Evolutionary conservation across 2,113 vertebrate species (phyloP).

Genomic region (Platysternon megacephalum): DNA sequence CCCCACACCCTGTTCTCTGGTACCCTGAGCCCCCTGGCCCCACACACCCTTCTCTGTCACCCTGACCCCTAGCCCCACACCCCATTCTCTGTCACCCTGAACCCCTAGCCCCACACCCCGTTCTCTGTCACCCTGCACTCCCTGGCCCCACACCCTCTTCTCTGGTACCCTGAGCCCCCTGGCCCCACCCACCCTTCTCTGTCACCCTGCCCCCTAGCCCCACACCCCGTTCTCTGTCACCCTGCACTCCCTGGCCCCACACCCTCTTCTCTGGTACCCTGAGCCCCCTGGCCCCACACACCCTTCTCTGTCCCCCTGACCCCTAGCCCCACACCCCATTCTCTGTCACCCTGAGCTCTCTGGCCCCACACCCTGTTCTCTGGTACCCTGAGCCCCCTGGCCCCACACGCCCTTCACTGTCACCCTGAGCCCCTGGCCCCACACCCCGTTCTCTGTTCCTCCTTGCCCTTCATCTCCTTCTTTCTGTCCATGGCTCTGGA

Average conservation of each 20-base stretch:
- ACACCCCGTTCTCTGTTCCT: background rate
- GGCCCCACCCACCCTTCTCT: too few species aligned
- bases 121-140: background rate
- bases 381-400: accelerated
- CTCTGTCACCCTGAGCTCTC: too few species aligned
- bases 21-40: background rate
- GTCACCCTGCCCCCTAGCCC: accelerated
- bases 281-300: background rate
- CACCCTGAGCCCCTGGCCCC: too few species aligned
- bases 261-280: background rate
- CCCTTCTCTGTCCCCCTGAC: background rate
- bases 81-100: background rate
- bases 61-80: accelerated
- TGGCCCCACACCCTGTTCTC: background rate
- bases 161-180: background rate
- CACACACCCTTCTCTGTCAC: too few species aligned
- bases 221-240: accelerated
- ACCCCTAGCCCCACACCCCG: too few species aligned
- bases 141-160: background rate
- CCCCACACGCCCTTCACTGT: background rate
- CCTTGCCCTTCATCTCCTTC: background rate
- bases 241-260: too few species aligned
- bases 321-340: too few species aligned
- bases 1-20: background rate
- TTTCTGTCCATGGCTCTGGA: background rate